These are phyloP conservation scores for Lanistes nyassanus DNA, from an alignment of 1,140 invertebrate species.

Conservation along the genomic window DNA sequence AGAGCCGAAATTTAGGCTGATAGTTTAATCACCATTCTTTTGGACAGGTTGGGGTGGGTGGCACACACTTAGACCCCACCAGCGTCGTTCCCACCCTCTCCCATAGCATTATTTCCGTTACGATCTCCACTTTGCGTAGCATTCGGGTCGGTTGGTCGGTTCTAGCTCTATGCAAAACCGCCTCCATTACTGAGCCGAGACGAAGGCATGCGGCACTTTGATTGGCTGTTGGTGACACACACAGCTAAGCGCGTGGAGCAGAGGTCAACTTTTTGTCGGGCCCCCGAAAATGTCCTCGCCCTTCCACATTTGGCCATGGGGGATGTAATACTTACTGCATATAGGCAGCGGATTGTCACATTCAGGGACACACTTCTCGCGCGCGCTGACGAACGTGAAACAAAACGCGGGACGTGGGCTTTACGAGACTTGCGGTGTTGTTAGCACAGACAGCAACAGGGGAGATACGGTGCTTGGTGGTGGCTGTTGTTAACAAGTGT, in stretches of 20 bases:
- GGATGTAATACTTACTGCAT: slow-evolving; percentile 21
- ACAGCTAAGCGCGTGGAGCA: slow-evolving; percentile 22
- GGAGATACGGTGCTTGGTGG: too few relatives aligned
- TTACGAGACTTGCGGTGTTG: too few relatives aligned
- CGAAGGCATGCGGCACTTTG: slow-evolving; percentile 1
- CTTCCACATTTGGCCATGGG: slow-evolving; percentile 13
- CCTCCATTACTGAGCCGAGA: slow-evolving; percentile 12
- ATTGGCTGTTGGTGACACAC: slow-evolving; percentile 29
- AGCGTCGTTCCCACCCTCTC: neutral
- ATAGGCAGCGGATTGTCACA: slow-evolving; percentile 23
- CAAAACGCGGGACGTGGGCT: too few relatives aligned
- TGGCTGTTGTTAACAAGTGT: too few relatives aligned
- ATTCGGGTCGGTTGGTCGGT: slow-evolving; percentile 13
- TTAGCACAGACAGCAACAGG: too few relatives aligned
- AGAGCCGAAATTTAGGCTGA: neutral
- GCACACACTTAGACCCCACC: neutral
- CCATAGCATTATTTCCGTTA: neutral
- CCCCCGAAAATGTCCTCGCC: slow-evolving; percentile 22
- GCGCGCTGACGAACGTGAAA: too few relatives aligned
- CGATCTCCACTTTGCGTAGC: neutral
- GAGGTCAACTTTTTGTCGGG: slow-evolving; percentile 27
- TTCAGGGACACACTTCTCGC: slow-evolving; percentile 4
- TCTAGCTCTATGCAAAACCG: slow-evolving; percentile 23
- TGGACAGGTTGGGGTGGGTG: neutral
- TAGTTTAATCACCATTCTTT: neutral